These are phyloP conservation scores for Brachionus asplanchnoidis DNA, from an alignment of 1,140 invertebrate species.

Conservation along the genomic window DNA sequence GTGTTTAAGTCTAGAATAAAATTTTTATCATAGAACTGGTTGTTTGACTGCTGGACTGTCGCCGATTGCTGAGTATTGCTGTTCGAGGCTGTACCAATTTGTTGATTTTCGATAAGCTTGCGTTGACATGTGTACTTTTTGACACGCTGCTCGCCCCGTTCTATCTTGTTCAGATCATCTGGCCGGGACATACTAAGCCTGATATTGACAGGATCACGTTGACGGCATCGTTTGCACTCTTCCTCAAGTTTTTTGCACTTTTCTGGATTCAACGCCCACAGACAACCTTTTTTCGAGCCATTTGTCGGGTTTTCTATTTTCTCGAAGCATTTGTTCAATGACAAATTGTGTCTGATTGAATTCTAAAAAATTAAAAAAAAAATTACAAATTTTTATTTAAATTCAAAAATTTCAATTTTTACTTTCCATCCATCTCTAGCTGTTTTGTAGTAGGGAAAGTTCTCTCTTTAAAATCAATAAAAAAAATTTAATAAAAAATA, in stretches of 20 bases:
- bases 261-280: conserved; percentile 91
- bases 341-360: conserved; percentile 88
- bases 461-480: conserved; percentile 69
- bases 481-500: conserved; percentile 44
- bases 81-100: background rate
- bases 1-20: conserved; percentile 7
- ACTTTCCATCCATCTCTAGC: conserved; percentile 91
- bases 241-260: conserved; percentile 94
- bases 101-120: conserved; percentile 28
- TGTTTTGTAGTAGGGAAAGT: conserved; percentile 95
- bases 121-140: conserved; percentile 39
- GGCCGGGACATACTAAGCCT: conserved; percentile 83
- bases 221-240: conserved; percentile 89
- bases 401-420: conserved; percentile 43
- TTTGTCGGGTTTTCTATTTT: conserved; percentile 77
- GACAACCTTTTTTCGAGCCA: conserved; percentile 65
- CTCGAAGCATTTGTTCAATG: conserved; percentile 93
- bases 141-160: conserved; percentile 33
- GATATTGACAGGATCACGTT: conserved; percentile 74
- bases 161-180: conserved; percentile 42
- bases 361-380: conserved; percentile 59
- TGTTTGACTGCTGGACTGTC: conserved; percentile 13
- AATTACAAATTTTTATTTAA: background rate
- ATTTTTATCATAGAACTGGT: conserved; percentile 29
- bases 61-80: background rate